Evolutionary conservation across 2,113 vertebrate genomes (phyloP).

Genomic region (Gymnorhina tibicen): DNA sequence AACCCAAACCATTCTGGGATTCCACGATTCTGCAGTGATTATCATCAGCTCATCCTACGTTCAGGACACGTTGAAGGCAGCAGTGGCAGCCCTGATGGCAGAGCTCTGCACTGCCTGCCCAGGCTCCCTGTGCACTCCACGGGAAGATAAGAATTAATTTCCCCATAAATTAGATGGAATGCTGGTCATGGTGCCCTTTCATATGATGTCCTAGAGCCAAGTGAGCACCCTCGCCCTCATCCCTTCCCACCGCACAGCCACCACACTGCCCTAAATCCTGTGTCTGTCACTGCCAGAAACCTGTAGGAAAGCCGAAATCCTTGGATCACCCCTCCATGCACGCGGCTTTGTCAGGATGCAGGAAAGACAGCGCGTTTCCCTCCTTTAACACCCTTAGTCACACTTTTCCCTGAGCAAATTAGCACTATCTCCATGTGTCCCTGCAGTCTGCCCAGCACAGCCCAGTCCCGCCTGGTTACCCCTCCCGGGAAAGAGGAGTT

Average conservation of each 20-base stretch:
- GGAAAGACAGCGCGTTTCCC: neutral
- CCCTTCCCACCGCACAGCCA: neutral
- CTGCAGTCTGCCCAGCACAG: neutral
- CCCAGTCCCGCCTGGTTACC: neutral
- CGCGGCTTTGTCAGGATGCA: neutral
- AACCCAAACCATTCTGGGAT: neutral
- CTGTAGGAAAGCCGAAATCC: neutral
- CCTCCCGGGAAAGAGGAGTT: neutral
- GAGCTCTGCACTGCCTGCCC: neutral
- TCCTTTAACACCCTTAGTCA: neutral
- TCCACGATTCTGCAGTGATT: neutral
- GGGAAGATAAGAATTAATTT: neutral
- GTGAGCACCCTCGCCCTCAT: neutral
- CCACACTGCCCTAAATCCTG: rapidly evolving
- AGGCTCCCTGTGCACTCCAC: neutral
- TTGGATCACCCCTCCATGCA: neutral
- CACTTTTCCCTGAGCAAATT: neutral
- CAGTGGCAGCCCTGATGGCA: neutral
- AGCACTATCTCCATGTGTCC: neutral
- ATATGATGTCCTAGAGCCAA: neutral
- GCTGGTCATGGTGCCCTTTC: neutral
- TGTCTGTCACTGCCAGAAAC: neutral
- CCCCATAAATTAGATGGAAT: neutral
- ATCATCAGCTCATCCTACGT: neutral
- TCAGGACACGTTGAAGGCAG: neutral